Conservation (phyloP, 1,140 invertebrate species). For the Dreissena polymorpha region DNA sequence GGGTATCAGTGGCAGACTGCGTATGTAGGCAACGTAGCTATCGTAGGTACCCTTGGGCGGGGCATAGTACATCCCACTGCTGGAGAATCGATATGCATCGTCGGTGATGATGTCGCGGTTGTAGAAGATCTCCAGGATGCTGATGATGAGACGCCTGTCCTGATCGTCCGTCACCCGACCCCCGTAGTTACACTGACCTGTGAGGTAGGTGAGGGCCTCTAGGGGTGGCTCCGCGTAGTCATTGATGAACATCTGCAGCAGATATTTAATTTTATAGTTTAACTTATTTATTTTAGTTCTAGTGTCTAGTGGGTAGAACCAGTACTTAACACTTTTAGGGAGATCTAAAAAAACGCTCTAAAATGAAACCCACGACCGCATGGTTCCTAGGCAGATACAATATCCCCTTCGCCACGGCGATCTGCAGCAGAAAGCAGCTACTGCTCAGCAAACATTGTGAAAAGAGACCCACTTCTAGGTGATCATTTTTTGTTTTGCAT, state of each 20-base stretch:
- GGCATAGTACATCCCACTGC: constrained; percentile 85
- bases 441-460: no score
- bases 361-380: no score
- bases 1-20: constrained; percentile 81
- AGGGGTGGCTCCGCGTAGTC: constrained; percentile 77
- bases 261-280: constrained; percentile 20
- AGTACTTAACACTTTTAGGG: no score
- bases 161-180: constrained; percentile 79
- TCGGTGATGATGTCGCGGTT: constrained; percentile 81
- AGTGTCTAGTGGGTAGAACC: no score
- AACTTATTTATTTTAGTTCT: no score
- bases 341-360: no score
- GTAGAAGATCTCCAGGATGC: constrained; percentile 76
- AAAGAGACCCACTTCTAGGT: no score
- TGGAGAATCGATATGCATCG: constrained; percentile 82
- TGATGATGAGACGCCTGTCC: constrained; percentile 77
- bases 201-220: constrained; percentile 77
- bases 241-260: constrained; percentile 79
- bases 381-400: no score
- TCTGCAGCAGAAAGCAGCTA: constrained; percentile 64
- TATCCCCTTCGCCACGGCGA: no score
- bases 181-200: constrained; percentile 80
- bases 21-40: constrained; percentile 88
- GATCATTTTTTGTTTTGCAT: no score
- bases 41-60: constrained; percentile 86